Evolutionary conservation across 2,888 invertebrate species (phyloP).

Genomic region (Mesochorus sp.): DNA sequence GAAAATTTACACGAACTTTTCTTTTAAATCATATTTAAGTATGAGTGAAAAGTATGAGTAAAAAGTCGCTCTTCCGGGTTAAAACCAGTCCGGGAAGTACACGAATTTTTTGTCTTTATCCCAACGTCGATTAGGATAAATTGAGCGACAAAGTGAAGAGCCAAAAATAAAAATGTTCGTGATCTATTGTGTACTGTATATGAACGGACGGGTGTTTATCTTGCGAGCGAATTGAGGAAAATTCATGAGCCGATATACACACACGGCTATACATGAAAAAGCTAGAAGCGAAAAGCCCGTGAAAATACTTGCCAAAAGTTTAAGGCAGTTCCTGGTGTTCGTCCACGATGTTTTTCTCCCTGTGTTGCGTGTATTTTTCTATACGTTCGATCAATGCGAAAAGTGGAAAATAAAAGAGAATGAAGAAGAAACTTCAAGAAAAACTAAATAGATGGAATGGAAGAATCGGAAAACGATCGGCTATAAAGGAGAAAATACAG

Average conservation of each 20-base stretch:
- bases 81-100: not conserved
- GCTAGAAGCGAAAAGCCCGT: slow-evolving; percentile 16
- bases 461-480: slow-evolving; percentile 63
- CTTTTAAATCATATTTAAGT: too few species aligned
- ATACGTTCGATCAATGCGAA: not conserved
- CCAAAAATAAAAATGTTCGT: slow-evolving; percentile 9
- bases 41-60: too few species aligned
- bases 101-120: not conserved
- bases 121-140: not conserved
- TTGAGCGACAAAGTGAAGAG: not conserved
- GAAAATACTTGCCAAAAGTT: slow-evolving; percentile 57
- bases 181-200: not conserved
- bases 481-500: slow-evolving; percentile 47
- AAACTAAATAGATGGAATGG: slow-evolving; percentile 13
- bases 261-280: too few species aligned
- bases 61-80: too few species aligned
- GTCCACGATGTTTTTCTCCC: slow-evolving; percentile 16
- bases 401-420: slow-evolving; percentile 11
- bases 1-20: too few species aligned
- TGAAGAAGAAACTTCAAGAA: not conserved
- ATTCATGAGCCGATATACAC: slow-evolving; percentile 62
- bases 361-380: not conserved
- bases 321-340: slow-evolving; percentile 42
- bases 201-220: slow-evolving; percentile 23
- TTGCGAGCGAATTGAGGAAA: slow-evolving; percentile 42